phyloP scores from a whole-genome alignment of 2,113 vertebrate species.

The Albula goreensis region DNA sequence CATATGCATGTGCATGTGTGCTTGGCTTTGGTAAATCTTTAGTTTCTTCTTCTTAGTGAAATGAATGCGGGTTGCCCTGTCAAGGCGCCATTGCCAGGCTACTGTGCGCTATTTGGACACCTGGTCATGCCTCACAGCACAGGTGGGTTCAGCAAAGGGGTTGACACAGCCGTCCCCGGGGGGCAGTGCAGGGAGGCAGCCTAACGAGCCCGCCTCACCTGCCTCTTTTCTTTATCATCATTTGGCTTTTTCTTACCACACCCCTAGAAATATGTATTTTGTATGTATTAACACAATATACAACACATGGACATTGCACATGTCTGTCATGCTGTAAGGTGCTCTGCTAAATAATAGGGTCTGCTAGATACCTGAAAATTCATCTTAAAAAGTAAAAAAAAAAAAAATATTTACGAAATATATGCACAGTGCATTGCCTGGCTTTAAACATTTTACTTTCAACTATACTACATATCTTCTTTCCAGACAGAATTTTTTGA shows the following conservation, averaged over 20 bases:
- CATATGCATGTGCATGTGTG: not conserved
- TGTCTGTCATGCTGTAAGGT: too few relatives aligned
- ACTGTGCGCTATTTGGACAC: not conserved
- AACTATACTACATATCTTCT: not conserved
- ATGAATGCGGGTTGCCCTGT: not conserved
- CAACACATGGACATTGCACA: too few relatives aligned
- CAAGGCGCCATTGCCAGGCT: not conserved
- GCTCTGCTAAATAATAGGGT: too few relatives aligned
- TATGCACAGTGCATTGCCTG: not conserved
- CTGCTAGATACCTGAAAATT: not conserved
- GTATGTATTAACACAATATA: too few relatives aligned
- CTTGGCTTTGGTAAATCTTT: not conserved
- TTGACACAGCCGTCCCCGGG: not conserved
- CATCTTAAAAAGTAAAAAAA: not conserved
- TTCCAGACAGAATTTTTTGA: not conserved
- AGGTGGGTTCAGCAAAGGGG: not conserved
- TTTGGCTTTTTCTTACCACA: not conserved
- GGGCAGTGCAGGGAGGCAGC: not conserved
- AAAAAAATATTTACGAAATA: not conserved
- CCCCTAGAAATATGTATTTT: not conserved
- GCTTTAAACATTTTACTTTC: not conserved
- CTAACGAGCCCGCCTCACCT: not conserved
- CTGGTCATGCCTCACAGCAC: constrained; percentile 19
- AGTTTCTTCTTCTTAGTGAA: not conserved
- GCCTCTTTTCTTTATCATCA: constrained; percentile 12